Evolutionary conservation across 2,113 vertebrate genomes (phyloP), one percentile per base, ranked within the genome.

Genomic region (Lepisosteus osseus): DNA sequence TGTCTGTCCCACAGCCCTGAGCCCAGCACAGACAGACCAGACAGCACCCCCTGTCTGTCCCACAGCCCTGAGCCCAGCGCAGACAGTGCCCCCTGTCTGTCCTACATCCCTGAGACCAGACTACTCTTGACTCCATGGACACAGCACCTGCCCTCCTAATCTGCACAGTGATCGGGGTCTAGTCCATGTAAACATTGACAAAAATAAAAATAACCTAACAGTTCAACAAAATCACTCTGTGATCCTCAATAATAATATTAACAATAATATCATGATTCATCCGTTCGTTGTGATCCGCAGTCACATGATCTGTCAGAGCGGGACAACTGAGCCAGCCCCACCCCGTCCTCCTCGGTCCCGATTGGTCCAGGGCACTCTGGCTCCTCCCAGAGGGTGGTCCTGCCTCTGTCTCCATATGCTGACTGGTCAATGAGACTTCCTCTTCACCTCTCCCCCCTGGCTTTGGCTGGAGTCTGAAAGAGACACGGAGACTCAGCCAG

Each of bases 401-500:
- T 54, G 66, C 29, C 3, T n/a, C 61, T 73, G 77, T 74, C 67
- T 72, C 43, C 61, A 68, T 41, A 40, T 71, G 2, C 80, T 82
- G 83, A 86, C 85, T 86, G 88, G 90, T 98, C 95, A 99, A 89
- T 96, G 95, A 89, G 92, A 85, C 92, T 98, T 98, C 88, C 95
- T 94, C 87, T 96, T 95, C 88, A 94, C 86, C 83, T 98, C 90
- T 89, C 95, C 96, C 78, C 94, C 93, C 95, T 96, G 96, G 88
- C 94, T 97, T 98, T 98, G 96, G 95, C 95, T 96, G 88, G 91
- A 89, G 93, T 99, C 97, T 99, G 47, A 29, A 29, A 29, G 29
- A 29, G 29, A 29, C 78, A 65, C 3, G 12, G 67, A 43, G 15
- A 3, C 3, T 67, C 45, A 65, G 41, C 29, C 2, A 3, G 41